Evolutionary conservation across 2,113 vertebrate genomes (phyloP).

Genomic region (Chloropsis hardwickii): DNA sequence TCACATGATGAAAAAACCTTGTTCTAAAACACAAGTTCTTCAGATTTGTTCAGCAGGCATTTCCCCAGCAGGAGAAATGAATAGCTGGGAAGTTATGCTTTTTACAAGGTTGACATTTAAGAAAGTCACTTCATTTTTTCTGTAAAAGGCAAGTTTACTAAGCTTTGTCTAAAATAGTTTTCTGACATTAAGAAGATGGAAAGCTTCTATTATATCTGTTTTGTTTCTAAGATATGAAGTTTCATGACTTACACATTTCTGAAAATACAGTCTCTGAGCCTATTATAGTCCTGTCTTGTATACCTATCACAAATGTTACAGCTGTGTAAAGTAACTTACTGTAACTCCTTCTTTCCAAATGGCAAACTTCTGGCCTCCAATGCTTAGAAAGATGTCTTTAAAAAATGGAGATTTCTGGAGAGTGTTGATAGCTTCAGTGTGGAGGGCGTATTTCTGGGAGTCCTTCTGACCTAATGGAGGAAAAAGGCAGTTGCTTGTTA

Average conservation of each 20-base stretch:
- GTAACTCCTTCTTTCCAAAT: slow-evolving; percentile 89
- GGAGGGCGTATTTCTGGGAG: slow-evolving; percentile 45
- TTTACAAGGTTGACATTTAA: not conserved
- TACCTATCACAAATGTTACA: not conserved
- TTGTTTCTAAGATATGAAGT: not conserved
- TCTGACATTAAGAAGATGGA: not conserved
- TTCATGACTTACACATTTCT: slow-evolving; percentile 32
- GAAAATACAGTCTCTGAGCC: not conserved
- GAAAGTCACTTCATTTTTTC: not conserved
- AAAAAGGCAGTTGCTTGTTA: not conserved
- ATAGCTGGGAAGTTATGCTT: not conserved
- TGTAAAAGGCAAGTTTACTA: not conserved
- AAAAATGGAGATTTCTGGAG: slow-evolving; percentile 89
- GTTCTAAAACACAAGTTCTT: not conserved
- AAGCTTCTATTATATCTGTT: not conserved
- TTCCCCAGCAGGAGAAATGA: not conserved
- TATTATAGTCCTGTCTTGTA: not conserved
- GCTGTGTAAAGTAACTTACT: slow-evolving; percentile 73
- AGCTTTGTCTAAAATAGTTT: not conserved
- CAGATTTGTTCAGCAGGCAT: not conserved
- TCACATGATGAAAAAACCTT: not conserved
- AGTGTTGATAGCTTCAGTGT: slow-evolving; percentile 78
- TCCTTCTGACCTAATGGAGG: slow-evolving; percentile 61
- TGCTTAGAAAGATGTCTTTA: slow-evolving; percentile 83
- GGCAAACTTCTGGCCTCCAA: slow-evolving; percentile 83